A percentile compares a stretch with the other conserved stretches of the same genome.
Evolutionary conservation across 2,888 invertebrate species (phyloP).

Genomic region (Cheilosia grossa): DNA sequence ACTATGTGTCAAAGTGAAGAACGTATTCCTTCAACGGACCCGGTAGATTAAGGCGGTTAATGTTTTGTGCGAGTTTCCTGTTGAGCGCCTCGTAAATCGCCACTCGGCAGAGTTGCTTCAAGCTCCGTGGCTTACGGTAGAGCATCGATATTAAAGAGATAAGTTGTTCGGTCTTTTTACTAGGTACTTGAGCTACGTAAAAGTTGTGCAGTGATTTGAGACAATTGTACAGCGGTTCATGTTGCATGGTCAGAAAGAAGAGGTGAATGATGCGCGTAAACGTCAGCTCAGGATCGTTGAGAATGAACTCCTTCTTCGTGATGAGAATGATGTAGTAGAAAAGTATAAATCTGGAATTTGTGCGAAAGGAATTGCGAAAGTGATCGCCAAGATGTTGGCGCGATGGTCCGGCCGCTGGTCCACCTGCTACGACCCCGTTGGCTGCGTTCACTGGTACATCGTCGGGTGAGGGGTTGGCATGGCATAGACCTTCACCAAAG

Average conservation of each 20-base stretch:
- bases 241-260: constrained; percentile 88
- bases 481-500: constrained; percentile 80
- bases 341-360: constrained; percentile 85
- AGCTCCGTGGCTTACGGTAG: constrained; percentile 87
- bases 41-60: constrained; percentile 88
- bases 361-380: constrained; percentile 83
- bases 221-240: constrained; percentile 87
- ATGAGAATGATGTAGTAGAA: constrained; percentile 89
- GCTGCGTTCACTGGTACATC: constrained; percentile 67
- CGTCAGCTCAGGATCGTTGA: constrained; percentile 86
- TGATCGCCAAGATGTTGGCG: constrained; percentile 78
- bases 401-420: constrained; percentile 70
- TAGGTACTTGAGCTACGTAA: constrained; percentile 86
- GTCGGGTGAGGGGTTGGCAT: constrained; percentile 72
- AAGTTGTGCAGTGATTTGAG: constrained; percentile 87
- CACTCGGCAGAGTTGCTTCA: constrained; percentile 89
- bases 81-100: constrained; percentile 88
- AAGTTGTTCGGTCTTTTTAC: constrained; percentile 86
- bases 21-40: constrained; percentile 88
- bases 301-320: constrained; percentile 87
- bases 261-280: constrained; percentile 88
- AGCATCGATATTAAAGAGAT: constrained; percentile 86
- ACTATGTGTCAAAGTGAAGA: constrained; percentile 86
- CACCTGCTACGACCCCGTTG: constrained; percentile 70
- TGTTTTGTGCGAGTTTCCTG: constrained; percentile 86